Conservation (phyloP, 2,113 vertebrate species). For the Gymnogyps californianus region DNA sequence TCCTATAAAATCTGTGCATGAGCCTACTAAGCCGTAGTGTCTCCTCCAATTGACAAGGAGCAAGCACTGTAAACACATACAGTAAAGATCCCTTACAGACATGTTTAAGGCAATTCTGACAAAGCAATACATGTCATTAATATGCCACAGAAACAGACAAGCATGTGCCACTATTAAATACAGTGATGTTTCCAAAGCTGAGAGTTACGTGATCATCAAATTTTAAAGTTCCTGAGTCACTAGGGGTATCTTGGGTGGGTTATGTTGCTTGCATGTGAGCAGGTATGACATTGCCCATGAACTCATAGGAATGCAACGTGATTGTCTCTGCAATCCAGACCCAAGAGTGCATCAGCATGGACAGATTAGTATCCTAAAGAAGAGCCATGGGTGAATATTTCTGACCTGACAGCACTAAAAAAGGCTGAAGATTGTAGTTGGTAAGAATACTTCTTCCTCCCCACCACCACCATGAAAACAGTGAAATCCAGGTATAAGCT, state of each 20-base stretch:
- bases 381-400: background rate
- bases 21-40: conserved; percentile 46
- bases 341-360: background rate
- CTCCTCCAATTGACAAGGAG: conserved; percentile 54
- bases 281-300: background rate
- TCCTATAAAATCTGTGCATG: conserved; percentile 66
- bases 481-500: background rate
- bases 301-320: background rate
- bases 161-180: background rate
- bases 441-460: background rate
- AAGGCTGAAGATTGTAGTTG: background rate
- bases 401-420: background rate
- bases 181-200: background rate
- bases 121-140: background rate
- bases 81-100: background rate
- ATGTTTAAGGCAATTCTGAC: background rate
- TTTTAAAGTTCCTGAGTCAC: background rate
- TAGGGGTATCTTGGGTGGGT: background rate
- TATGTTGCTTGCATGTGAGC: background rate
- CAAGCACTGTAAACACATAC: conserved; percentile 39
- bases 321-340: background rate
- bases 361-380: background rate
- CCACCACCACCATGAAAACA: background rate
- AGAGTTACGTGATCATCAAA: background rate
- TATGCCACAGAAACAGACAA: accelerated